Conservation (phyloP, 2,797 vertebrate genomes). For the Meriones psammophilus region DNA sequence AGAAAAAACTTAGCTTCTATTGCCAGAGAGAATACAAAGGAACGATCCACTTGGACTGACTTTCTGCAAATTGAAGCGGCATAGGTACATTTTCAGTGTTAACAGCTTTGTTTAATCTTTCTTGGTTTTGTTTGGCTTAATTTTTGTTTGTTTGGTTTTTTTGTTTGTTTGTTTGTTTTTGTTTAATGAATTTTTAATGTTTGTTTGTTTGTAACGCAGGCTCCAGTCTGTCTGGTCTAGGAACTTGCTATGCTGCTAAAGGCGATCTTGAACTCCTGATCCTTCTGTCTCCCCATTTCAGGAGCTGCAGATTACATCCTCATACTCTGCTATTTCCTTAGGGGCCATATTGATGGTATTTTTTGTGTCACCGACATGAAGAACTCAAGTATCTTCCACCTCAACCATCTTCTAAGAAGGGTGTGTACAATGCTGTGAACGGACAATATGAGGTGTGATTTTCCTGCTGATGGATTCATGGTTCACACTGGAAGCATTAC, state of each 20-base stretch:
- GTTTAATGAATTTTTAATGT: neutral
- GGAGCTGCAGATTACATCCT: neutral
- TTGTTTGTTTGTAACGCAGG: neutral
- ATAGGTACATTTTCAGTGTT: conserved; percentile 12
- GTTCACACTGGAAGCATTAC: neutral
- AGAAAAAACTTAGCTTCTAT: neutral
- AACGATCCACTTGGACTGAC: conserved; percentile 11
- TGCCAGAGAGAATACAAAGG: conserved; percentile 13
- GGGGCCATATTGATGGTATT: neutral
- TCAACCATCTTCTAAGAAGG: conserved; percentile 21
- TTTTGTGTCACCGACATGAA: conserved; percentile 28
- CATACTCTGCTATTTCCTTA: neutral
- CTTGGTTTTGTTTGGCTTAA: neutral
- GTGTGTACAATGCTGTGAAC: neutral
- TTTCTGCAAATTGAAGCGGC: conserved; percentile 41
- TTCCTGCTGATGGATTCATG: neutral
- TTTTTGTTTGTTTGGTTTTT: too few relatives aligned
- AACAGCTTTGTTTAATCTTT: neutral
- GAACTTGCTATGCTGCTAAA: neutral
- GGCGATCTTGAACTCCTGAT: neutral
- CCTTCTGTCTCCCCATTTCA: neutral
- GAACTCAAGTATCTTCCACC: neutral
- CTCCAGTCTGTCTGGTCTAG: neutral
- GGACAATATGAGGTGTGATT: neutral
- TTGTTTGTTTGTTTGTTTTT: neutral